phyloP scores from a whole-genome alignment of 2,888 invertebrate species.

The Hemithea aestivaria region DNA sequence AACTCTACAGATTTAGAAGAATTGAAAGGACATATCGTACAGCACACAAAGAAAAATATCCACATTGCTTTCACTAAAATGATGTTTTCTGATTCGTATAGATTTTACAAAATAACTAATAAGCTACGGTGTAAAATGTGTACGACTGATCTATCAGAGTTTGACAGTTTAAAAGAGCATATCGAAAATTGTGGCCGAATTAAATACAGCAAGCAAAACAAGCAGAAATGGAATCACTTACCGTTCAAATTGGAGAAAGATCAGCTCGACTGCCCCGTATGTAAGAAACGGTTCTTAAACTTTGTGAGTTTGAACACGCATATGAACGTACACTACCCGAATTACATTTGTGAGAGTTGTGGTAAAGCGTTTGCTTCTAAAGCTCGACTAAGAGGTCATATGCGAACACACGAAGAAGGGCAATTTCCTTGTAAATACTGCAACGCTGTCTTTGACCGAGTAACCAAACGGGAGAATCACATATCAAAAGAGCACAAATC shows the following conservation, averaged over 20 bases:
- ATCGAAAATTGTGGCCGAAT: conserved; percentile 49
- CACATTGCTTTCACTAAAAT: conserved; percentile 62
- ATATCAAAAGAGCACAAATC: conserved; percentile 70
- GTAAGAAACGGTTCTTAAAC: conserved; percentile 62
- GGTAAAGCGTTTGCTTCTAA: conserved; percentile 76
- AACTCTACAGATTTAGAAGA: conserved; percentile 50
- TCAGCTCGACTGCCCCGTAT: conserved; percentile 65
- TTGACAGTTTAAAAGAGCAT: conserved; percentile 49
- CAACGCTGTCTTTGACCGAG: conserved; percentile 58
- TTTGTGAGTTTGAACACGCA: conserved; percentile 69
- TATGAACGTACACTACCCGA: conserved; percentile 74
- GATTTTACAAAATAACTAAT: conserved; percentile 44
- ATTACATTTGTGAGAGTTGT: conserved; percentile 73
- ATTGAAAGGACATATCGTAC: conserved; percentile 46
- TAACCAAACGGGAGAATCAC: conserved; percentile 67
- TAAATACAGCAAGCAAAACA: conserved; percentile 29
- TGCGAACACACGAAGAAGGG: conserved; percentile 73
- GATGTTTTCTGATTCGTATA: conserved; percentile 51
- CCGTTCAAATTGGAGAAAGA: conserved; percentile 70
- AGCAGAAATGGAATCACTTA: conserved; percentile 54
- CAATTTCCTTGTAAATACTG: conserved; percentile 65
- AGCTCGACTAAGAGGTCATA: conserved; percentile 68
- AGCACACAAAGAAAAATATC: conserved; percentile 51
- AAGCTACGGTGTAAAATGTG: conserved; percentile 61
- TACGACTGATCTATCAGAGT: conserved; percentile 47